A percentile compares a stretch with the other conserved stretches of the same genome.
phyloP scores from a whole-genome alignment of 2,113 vertebrate species.

The Leucopternis melanops region DNA sequence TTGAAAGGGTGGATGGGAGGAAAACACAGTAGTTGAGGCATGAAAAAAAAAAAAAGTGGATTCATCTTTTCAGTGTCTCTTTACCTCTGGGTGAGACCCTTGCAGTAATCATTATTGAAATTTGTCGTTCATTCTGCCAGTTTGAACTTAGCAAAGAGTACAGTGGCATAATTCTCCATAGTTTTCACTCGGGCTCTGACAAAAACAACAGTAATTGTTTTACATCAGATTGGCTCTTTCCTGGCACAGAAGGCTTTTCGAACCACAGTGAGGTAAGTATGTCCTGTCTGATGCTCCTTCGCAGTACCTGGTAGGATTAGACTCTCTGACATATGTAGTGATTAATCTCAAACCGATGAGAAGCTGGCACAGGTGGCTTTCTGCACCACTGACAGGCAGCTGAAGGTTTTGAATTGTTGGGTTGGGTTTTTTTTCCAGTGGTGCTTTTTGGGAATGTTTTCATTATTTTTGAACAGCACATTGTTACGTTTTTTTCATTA shows the following conservation, averaged over 20 bases:
- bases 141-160: background rate
- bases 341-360: background rate
- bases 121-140: background rate
- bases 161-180: background rate
- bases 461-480: background rate
- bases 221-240: background rate
- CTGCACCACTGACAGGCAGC: background rate
- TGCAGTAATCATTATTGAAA: background rate
- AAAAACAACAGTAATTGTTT: background rate
- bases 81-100: background rate
- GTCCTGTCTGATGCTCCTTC: background rate
- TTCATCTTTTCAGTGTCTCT: background rate
- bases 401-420: background rate
- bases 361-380: background rate
- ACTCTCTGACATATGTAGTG: background rate
- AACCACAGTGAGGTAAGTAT: background rate
- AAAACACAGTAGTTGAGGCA: background rate
- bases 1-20: background rate
- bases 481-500: background rate
- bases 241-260: background rate
- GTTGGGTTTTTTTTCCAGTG: fast-evolving
- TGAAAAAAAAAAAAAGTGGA: background rate
- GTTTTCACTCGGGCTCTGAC: background rate
- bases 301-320: background rate
- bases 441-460: background rate